Evolutionary conservation across 1,140 invertebrate genomes (phyloP).

Genomic region (Pectinophora gossypiella): DNA sequence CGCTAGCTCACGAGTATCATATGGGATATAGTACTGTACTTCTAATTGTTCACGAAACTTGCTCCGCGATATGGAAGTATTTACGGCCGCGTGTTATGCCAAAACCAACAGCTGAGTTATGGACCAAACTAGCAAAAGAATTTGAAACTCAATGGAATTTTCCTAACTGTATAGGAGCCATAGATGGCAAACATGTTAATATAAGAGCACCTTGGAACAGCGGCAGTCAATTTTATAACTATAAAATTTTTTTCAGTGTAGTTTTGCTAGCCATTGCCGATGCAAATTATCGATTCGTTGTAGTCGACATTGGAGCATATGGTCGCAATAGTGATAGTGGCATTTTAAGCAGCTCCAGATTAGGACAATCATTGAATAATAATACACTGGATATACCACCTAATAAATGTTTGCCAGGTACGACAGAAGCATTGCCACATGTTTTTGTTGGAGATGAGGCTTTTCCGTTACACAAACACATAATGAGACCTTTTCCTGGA

Average conservation of each 20-base stretch:
- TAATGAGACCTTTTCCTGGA: slow-evolving; percentile 22
- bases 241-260: slow-evolving; percentile 61
- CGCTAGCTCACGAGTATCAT: not conserved
- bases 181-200: slow-evolving; percentile 46
- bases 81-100: slow-evolving; percentile 6
- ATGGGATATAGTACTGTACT: not conserved
- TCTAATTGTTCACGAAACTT: slow-evolving; percentile 3
- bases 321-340: slow-evolving; percentile 63
- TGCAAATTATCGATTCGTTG: slow-evolving; percentile 61
- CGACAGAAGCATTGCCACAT: slow-evolving; percentile 12
- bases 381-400: slow-evolving; percentile 13
- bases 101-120: slow-evolving; percentile 2
- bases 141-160: not conserved
- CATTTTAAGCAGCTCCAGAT: slow-evolving; percentile 39
- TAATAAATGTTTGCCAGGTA: slow-evolving; percentile 8
- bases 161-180: not conserved
- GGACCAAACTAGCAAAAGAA: not conserved
- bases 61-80: not conserved
- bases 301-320: slow-evolving; percentile 42
- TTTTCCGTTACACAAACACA: slow-evolving; percentile 27
- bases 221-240: slow-evolving; percentile 63
- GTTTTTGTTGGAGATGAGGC: slow-evolving; percentile 32
- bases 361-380: slow-evolving; percentile 21
- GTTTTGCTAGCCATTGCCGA: slow-evolving; percentile 67
- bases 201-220: slow-evolving; percentile 30